phyloP scores from a whole-genome alignment of 30 jellyfish, hydroid and myxozoan species.

The Cassiopea andromeda region DNA sequence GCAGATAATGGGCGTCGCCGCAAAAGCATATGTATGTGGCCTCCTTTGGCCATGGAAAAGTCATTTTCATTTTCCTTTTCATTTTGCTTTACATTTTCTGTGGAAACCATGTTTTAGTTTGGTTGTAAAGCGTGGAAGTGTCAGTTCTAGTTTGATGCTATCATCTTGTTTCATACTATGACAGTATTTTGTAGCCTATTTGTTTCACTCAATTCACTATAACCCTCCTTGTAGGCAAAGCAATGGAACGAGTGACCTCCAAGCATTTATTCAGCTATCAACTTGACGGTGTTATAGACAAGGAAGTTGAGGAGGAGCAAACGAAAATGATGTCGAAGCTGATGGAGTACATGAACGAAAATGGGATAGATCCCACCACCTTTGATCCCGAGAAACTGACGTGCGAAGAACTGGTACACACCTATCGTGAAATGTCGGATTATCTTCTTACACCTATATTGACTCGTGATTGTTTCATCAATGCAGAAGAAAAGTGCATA shows the following conservation, averaged over 20 bases:
- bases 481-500: conserved; percentile 2
- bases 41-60: too few relatives aligned
- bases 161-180: too few relatives aligned
- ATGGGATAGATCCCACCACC: background rate
- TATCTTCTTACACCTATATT: background rate
- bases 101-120: too few relatives aligned
- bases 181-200: too few relatives aligned
- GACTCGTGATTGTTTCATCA: background rate
- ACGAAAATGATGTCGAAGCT: background rate
- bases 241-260: conserved; percentile 20
- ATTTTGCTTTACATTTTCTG: too few relatives aligned
- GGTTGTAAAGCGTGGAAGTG: too few relatives aligned
- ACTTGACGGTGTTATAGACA: background rate
- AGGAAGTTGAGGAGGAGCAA: background rate
- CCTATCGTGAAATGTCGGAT: background rate
- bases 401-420: background rate
- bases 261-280: conserved; percentile 29
- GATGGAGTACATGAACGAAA: background rate
- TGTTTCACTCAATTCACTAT: too few relatives aligned
- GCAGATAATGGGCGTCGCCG: too few relatives aligned
- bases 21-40: too few relatives aligned
- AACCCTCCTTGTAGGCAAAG: too few relatives aligned
- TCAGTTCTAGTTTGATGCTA: too few relatives aligned
- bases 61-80: too few relatives aligned
- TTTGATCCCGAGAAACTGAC: background rate